A percentile compares a stretch with the other conserved stretches of the same genome.
phyloP scores from a whole-genome alignment of 37 sponge, comb jelly and placozoan genomes.

The Petrosia ficiformis region DNA sequence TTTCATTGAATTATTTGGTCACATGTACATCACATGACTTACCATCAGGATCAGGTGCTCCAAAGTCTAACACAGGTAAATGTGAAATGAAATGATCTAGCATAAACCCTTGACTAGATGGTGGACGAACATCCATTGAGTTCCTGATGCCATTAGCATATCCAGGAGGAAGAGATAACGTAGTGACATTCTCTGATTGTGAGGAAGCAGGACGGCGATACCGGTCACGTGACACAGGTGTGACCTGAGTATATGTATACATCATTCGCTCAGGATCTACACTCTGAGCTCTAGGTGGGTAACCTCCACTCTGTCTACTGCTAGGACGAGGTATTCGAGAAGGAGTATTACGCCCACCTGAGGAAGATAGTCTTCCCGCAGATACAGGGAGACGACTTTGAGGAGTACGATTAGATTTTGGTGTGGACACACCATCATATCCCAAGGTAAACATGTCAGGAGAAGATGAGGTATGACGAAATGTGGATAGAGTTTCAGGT shows the following conservation, averaged over 20 bases:
- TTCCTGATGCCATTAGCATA: not conserved
- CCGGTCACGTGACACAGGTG: not conserved
- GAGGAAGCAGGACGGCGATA: conserved; percentile 1
- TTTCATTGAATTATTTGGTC: no score
- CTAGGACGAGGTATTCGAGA: conserved; percentile 19
- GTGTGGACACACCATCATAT: not conserved
- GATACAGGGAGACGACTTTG: not conserved
- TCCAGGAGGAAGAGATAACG: not conserved
- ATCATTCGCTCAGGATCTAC: conserved; percentile 59
- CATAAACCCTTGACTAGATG: conserved; percentile 2
- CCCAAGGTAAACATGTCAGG: conserved; percentile 17
- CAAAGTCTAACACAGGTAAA: conserved; percentile 64
- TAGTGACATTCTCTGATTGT: not conserved
- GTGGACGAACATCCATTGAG: not conserved
- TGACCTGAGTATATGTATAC: not conserved
- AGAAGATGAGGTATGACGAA: conserved; percentile 25
- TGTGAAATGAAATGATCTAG: conserved; percentile 56
- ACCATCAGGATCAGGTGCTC: conserved; percentile 42
- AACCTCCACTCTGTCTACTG: not conserved
- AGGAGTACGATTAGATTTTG: not conserved
- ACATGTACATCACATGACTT: no score
- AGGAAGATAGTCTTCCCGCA: not conserved
- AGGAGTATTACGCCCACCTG: conserved; percentile 5
- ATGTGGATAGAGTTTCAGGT: not conserved
- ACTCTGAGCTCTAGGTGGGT: conserved; percentile 30